Percentiles rank a stretch among this genome's conserved stretches.
These are phyloP conservation scores for Poecilia velifera DNA, from an alignment of 2,797 vertebrate species.

Conservation along the genomic window DNA sequence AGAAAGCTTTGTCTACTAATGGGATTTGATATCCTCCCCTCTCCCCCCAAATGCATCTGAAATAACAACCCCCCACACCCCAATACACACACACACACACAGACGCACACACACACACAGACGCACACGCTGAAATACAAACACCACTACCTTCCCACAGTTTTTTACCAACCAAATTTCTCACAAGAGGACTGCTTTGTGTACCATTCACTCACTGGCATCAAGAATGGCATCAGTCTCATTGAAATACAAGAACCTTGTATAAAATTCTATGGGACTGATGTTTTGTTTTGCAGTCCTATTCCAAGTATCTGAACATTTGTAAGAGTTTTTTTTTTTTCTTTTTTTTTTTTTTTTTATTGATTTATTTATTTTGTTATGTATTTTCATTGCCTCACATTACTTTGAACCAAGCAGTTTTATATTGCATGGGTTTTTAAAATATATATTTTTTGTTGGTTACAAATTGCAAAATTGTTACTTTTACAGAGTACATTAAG, in stretches of 20 bases:
- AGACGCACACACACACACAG: not conserved
- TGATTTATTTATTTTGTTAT: not conserved
- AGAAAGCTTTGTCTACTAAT: slow-evolving; percentile 89
- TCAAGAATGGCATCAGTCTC: slow-evolving; percentile 48
- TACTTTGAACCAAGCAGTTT: slow-evolving; percentile 14
- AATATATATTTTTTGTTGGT: not conserved
- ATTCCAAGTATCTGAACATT: slow-evolving; percentile 67
- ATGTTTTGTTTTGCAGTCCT: slow-evolving; percentile 80
- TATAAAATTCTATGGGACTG: slow-evolving; percentile 80
- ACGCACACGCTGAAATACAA: not conserved
- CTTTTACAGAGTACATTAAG: slow-evolving; percentile 4
- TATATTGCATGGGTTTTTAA: slow-evolving; percentile 48
- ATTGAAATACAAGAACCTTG: slow-evolving; percentile 77
- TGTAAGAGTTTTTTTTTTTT: not conserved
- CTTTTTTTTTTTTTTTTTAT: too few species aligned
- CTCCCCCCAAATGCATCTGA: slow-evolving; percentile 70
- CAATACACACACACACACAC: not conserved
- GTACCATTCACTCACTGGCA: slow-evolving; percentile 39
- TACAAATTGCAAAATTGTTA: slow-evolving; percentile 11
- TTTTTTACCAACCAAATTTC: slow-evolving; percentile 43
- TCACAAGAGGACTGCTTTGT: slow-evolving; percentile 45
- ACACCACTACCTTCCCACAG: slow-evolving; percentile 17
- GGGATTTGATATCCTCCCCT: slow-evolving; percentile 84
- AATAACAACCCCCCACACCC: slow-evolving; percentile 27
- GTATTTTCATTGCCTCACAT: slow-evolving; percentile 50